Conservation (phyloP, 2,888 invertebrate species). For the Lapara coniferarum region DNA sequence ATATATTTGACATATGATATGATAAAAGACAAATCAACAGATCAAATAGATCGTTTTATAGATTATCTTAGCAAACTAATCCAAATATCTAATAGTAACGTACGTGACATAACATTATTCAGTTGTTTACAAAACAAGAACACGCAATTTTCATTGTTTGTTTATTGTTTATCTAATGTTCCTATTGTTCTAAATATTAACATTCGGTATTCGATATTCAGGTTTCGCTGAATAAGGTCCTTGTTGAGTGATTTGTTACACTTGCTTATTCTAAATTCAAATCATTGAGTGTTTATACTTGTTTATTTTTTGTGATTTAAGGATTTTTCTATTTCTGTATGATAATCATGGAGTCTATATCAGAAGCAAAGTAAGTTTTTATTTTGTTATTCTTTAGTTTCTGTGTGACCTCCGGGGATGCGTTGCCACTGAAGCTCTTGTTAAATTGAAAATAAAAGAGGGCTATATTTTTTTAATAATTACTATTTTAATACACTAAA, state of each 20-base stretch:
- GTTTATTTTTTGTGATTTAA: neutral
- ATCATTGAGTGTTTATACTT: neutral
- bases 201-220: conserved; percentile 8
- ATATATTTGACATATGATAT: too few species aligned
- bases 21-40: too few species aligned
- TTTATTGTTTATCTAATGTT: conserved; percentile 14
- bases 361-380: conserved; percentile 1
- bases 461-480: too few species aligned
- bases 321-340: neutral
- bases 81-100: neutral
- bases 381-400: neutral
- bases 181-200: conserved; percentile 5
- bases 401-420: too few species aligned
- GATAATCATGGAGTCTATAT: neutral
- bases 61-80: neutral
- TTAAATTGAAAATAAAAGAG: too few species aligned
- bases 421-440: too few species aligned
- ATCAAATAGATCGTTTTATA: too few species aligned
- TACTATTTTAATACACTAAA: too few species aligned
- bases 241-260: neutral
- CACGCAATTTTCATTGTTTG: conserved; percentile 15
- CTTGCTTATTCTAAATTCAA: neutral
- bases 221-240: conserved; percentile 3
- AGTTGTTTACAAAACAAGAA: conserved; percentile 21
- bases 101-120: neutral